Evolutionary conservation across 1,140 invertebrate species (phyloP), one percentile per base, ranked within the genome.

Genomic region (Drosophila ercepeae): DNA sequence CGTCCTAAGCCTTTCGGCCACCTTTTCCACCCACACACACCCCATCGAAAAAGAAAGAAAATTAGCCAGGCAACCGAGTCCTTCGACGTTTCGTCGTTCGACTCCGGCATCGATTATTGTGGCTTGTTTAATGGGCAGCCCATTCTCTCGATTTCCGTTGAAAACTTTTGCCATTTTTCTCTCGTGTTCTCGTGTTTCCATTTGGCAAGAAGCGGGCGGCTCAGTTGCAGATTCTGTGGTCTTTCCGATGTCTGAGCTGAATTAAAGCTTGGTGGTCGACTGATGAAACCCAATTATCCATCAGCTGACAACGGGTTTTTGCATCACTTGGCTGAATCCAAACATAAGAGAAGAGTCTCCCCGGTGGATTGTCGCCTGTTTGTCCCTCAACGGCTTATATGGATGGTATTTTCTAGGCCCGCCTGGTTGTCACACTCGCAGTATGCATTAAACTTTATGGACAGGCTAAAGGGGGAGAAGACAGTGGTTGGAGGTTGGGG

Each of bases 141-240:
- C 14, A 16, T 18, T 36, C 34, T 21, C 50, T 34, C 36, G n/a
- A 16, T 14, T 54, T 29, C 21, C 42, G 42, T 44, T 29, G 14
- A 25, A 81, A 81, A 81, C 50, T 81, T 81, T 81, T 65, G 48
- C 55, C 54, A 68, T 81, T 78, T 74, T 75, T 64, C 64, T 60
- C 34, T 69, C 53, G 46, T 78, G 48, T 51, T 60, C 34, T 69
- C 53, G 46, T 78, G 48, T 51, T 68, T 68, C 48, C 44, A 34
- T 34, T 25, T 61, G 64, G 64, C 48, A 39, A 27, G 44, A 39
- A 67, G 11, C 60, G 41, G 27, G 19, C 60, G 11, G 60, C 60
- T 63, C 45, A 29, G 50, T 63, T 29, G 34, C 61, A 41, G 25
- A 29, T 41, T 25, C 46, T 14, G 21, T 9, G 46, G 46, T 32